Evolutionary conservation across 92 coral and sea anemone genomes (phyloP).

Genomic region (Phenganax marumi): DNA sequence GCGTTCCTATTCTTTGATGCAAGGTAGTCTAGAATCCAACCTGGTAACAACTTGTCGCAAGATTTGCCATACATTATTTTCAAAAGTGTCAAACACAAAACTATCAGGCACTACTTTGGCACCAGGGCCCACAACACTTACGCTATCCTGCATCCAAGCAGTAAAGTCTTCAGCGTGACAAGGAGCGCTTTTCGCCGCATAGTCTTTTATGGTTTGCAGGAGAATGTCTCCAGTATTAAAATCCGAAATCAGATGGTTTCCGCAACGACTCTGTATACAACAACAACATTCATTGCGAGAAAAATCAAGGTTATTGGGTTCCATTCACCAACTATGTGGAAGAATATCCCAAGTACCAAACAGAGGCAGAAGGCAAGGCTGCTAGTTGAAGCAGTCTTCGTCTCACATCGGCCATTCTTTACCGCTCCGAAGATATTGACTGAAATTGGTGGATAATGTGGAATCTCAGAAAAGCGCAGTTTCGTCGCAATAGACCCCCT

Average conservation of each 20-base stretch:
- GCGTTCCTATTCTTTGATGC: too few species aligned
- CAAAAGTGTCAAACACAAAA: too few species aligned
- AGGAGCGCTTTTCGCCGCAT: too few species aligned
- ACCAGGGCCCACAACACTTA: too few species aligned
- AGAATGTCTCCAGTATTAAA: conserved; percentile 1
- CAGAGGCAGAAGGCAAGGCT: conserved; percentile 46
- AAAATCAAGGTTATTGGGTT: conserved; percentile 78
- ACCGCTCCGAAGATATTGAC: conserved; percentile 59
- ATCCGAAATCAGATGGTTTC: conserved; percentile 45
- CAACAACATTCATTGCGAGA: conserved; percentile 77
- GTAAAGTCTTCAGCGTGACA: too few species aligned
- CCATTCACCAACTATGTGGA: conserved; percentile 78
- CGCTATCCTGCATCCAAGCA: too few species aligned
- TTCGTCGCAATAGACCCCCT: conserved; percentile 74
- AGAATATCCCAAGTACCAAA: conserved; percentile 48
- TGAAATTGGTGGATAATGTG: conserved; percentile 15
- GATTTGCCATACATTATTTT: too few species aligned
- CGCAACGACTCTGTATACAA: conserved; percentile 82
- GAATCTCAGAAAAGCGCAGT: conserved; percentile 46
- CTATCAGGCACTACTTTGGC: too few species aligned
- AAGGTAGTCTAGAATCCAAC: too few species aligned
- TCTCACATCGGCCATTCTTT: conserved; percentile 73
- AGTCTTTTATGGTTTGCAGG: too few species aligned
- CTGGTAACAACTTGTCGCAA: too few species aligned
- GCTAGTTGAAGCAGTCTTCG: conserved; percentile 48